Evolutionary conservation across 2,888 invertebrate species (phyloP).

Genomic region (Xestia rhomboidea): DNA sequence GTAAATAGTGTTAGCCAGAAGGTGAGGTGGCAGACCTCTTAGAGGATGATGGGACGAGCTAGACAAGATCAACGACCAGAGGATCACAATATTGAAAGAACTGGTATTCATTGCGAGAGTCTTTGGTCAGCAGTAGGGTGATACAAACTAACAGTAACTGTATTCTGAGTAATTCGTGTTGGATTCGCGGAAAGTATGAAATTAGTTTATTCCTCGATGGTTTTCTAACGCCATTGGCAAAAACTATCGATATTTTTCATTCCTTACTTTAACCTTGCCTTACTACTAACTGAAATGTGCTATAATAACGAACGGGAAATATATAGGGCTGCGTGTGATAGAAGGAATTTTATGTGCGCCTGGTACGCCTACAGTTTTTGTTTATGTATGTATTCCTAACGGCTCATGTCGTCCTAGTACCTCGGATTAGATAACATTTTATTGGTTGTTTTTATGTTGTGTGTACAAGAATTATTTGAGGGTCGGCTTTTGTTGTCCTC

Average conservation of each 20-base stretch:
- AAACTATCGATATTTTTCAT: conserved; percentile 42
- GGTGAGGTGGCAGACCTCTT: background rate
- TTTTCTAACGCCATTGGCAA: background rate
- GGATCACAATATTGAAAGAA: background rate
- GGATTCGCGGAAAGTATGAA: background rate
- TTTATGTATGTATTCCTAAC: conserved; percentile 60
- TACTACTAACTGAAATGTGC: conserved; percentile 60
- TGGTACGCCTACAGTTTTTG: conserved; percentile 62
- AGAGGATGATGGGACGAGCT: background rate
- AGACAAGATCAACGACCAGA: background rate
- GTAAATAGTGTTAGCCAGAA: background rate
- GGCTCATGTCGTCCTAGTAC: conserved; percentile 63
- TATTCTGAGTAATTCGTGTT: background rate
- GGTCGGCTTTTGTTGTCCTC: conserved; percentile 22
- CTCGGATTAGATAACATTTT: conserved; percentile 67
- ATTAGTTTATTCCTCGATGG: background rate
- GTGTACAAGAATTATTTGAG: conserved; percentile 49
- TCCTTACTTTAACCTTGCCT: conserved; percentile 25
- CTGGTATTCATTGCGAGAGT: background rate
- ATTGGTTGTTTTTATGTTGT: conserved; percentile 63
- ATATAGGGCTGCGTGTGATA: conserved; percentile 55
- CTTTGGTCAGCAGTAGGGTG: background rate
- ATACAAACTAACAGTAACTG: background rate
- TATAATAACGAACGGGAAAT: conserved; percentile 63
- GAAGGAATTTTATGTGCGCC: conserved; percentile 61